Evolutionary conservation across 2,113 vertebrate genomes (phyloP), one percentile per base, ranked within the genome.

Genomic region (Silurus asotus): DNA sequence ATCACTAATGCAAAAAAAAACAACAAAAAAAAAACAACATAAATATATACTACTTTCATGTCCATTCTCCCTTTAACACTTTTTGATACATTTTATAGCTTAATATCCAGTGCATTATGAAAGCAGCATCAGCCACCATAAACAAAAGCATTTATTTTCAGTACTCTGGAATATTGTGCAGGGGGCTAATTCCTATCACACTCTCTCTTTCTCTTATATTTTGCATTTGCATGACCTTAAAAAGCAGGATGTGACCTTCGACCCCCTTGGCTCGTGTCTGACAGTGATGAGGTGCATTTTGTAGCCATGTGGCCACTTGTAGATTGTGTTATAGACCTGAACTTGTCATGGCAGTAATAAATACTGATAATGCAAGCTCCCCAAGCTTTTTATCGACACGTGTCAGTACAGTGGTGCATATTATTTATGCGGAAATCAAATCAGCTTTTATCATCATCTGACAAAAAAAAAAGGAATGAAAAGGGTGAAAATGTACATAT

Each of bases 161-260:
- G 8, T 59, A 58, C 17, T 58, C 49, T 76, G 74, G 48, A 74
- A 55, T 77, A 77, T 55, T 25, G 6, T 55, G 51, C 0, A 6
- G 51, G 49, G 7, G 51, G 49, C 3, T 55, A 77, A 77, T 55
- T 74, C 15, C 19, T 20, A 72, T 28, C 25, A 7, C 14, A 45
- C 67, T 37, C 61, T 85, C 79, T 81, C 86, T 72, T 89, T 86
- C 79, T 81, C 86, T 72, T 89, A 90, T 90, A 86, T 85, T 88
- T 76, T 25, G 11, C 81, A 89, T 92, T 83, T 93, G 23, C 74
- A 89, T 91, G 92, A 88, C 89, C 80, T 89, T 59, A 4, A 61
- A 37, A 84, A 84, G 81, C 37, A 85, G 84, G 70, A 81, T 51
- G 76, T 81, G 75, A 77, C 75, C 82, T 78, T 86, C 83, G 67